Evolutionary conservation across 2,888 invertebrate species (phyloP).

Genomic region (Ectemnius continuus): DNA sequence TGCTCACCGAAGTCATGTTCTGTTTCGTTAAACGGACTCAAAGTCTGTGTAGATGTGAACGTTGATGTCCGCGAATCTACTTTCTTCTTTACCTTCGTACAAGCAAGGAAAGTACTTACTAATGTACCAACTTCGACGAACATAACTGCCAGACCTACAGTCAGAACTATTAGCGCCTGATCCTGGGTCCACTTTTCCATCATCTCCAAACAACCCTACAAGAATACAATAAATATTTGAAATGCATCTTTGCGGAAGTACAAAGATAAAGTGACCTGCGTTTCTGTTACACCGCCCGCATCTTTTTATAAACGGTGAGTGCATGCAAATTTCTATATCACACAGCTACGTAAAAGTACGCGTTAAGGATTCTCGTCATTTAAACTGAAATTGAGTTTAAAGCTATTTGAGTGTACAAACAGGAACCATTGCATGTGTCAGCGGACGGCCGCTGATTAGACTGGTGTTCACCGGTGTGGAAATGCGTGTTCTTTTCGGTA

Average conservation of each 20-base stretch:
- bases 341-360: no score
- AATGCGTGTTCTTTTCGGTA: conserved; percentile 12
- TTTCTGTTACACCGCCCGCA: no score
- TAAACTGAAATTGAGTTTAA: no score
- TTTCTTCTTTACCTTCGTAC: conserved; percentile 82
- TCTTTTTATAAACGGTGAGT: no score
- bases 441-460: no score
- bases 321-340: no score
- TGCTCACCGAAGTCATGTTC: conserved; percentile 71
- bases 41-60: conserved; percentile 74
- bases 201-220: conserved; percentile 84
- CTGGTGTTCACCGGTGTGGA: neutral
- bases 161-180: conserved; percentile 85
- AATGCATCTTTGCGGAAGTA: no score
- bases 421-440: no score
- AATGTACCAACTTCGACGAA: conserved; percentile 87
- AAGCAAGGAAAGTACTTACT: conserved; percentile 85
- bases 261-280: no score
- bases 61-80: conserved; percentile 76
- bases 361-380: no score
- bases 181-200: conserved; percentile 88
- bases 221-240: conserved; percentile 21
- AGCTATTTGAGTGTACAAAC: no score
- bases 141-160: conserved; percentile 83
- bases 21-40: conserved; percentile 71